Evolutionary conservation across 2,797 vertebrate genomes (phyloP).

Genomic region (Tragopan temminckii): DNA sequence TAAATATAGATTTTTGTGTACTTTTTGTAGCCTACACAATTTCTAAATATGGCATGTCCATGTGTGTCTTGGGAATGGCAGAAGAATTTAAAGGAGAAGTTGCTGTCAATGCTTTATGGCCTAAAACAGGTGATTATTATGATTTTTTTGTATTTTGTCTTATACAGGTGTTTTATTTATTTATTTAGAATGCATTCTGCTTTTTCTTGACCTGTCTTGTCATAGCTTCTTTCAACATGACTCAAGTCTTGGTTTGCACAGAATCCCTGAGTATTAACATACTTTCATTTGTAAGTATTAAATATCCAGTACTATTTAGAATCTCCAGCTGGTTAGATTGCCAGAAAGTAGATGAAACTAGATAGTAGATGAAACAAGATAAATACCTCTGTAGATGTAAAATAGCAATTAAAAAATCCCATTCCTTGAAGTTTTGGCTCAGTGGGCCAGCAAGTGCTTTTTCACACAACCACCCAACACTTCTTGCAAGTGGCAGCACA

Average conservation of each 20-base stretch:
- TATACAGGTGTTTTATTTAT: background rate
- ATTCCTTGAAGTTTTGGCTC: background rate
- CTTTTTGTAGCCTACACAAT: slow-evolving; percentile 92
- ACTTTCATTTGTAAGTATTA: background rate
- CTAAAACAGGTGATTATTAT: slow-evolving; percentile 88
- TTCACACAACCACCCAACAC: background rate
- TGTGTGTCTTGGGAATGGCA: slow-evolving; percentile 98
- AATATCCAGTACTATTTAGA: background rate
- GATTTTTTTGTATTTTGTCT: background rate
- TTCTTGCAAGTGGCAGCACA: background rate
- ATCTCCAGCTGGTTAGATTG: background rate
- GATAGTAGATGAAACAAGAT: background rate
- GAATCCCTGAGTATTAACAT: background rate
- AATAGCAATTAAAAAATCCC: background rate
- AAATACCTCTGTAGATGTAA: background rate
- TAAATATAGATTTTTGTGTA: background rate
- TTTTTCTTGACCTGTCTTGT: background rate
- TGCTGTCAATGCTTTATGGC: slow-evolving; percentile 96
- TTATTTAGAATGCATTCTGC: background rate
- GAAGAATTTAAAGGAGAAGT: slow-evolving; percentile 96
- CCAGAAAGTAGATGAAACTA: background rate
- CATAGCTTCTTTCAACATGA: background rate
- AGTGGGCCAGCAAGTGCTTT: background rate
- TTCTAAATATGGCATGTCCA: slow-evolving; percentile 98
- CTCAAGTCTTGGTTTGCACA: background rate